Base-by-base conservation (phyloP, 2,797 vertebrate species). In the Onychomys leucogaster region DNA sequence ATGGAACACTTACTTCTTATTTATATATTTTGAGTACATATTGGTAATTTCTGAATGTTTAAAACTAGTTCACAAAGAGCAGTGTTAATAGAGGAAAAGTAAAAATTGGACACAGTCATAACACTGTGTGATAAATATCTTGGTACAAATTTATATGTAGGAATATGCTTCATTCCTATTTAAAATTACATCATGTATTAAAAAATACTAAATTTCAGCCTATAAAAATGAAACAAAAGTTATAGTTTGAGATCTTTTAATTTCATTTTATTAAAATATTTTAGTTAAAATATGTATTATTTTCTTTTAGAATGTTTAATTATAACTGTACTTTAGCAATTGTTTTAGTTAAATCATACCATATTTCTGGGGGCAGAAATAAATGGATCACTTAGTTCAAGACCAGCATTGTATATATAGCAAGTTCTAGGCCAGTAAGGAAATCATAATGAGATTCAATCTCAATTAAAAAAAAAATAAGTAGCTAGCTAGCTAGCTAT, bases 31-130 rank as follows among this genome's bases (percentile, higher is more conserved):
- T 91, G 27, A 3, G 9, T 32, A 32, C 2, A 77, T 92, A 0
- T 65, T 94, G 55, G 10, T 34, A 34, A 92, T 7, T 52, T 85
- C 5, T 81, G 46, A 95, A 77, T 88, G 94, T 93, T 21, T 34
- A 3, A 19, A 95, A 89, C 23, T 73, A 59, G 2, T n/a, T 14
- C 63, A 96, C 75, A 67, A 90, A 85, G n/a, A 77, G 5, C n/a
- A 59, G n/a, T 77, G 69, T 83, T 84, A 78, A 41, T 34, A 82
- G 85, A 94, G 23, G 5, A 4, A 16, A 14, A 55, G 2, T 3
- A 57, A 46, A 90, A 10, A 76, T 55, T 0, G 19, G 41, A 37
- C 1, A 11, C 0, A 25, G 25, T 73, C 89, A 55, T 84, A 67
- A 3, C 52, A 65, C 7, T n/a, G 46, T 1, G 11, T 5, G 71